phyloP scores from a whole-genome alignment of 2,888 invertebrate species.

The Agelastica alni region DNA sequence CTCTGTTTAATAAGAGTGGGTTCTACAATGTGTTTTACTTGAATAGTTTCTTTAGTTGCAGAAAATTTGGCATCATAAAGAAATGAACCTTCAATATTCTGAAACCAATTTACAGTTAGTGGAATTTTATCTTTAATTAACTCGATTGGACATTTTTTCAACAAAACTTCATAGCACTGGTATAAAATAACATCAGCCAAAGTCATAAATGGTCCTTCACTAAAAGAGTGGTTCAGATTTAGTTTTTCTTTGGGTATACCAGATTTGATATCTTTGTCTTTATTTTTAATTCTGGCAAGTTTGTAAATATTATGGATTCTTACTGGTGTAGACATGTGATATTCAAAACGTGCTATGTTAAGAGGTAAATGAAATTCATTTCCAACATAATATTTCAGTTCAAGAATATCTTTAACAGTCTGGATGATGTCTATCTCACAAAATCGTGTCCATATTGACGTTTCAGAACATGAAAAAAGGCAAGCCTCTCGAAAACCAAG shows the following conservation, averaged over 20 bases:
- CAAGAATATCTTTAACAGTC: constrained; percentile 60
- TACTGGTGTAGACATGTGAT: constrained; percentile 81
- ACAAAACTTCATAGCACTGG: constrained; percentile 68
- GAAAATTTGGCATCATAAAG: constrained; percentile 31
- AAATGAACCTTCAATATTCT: constrained; percentile 46
- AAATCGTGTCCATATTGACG: constrained; percentile 88
- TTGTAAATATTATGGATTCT: constrained; percentile 85
- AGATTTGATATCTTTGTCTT: constrained; percentile 53
- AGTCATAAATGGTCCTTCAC: constrained; percentile 82
- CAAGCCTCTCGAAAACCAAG: constrained; percentile 82
- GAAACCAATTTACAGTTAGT: constrained; percentile 68
- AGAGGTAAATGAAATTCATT: constrained; percentile 61
- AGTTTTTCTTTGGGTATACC: constrained; percentile 60
- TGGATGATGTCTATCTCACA: constrained; percentile 83
- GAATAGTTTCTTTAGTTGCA: not conserved
- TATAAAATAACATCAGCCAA: constrained; percentile 82
- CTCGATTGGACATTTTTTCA: constrained; percentile 52
- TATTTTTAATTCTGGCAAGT: constrained; percentile 64
- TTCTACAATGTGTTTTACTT: constrained; percentile 21
- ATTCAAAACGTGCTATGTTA: constrained; percentile 79
- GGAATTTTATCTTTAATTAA: constrained; percentile 59
- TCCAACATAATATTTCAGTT: constrained; percentile 30
- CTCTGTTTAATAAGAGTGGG: constrained; percentile 63
- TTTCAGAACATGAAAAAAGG: constrained; percentile 80
- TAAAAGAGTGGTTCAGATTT: constrained; percentile 71